Evolutionary conservation across 2,888 invertebrate species (phyloP).

Genomic region (Dicyrtoma fusca): DNA sequence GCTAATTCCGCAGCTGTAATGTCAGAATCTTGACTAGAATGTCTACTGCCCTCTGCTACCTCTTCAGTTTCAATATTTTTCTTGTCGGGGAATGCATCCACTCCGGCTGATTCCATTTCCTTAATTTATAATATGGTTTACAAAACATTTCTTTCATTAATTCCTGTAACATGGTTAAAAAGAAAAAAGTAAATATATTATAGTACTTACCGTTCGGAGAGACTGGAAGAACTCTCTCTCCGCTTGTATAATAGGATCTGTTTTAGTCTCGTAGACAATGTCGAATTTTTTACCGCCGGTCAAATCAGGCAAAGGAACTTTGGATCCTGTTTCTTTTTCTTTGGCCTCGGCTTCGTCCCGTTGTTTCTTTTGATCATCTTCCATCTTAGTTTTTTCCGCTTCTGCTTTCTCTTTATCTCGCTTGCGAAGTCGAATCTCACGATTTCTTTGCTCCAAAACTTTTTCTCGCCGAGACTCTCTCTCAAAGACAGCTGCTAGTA

Average conservation of each 20-base stretch:
- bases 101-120: conserved; percentile 44
- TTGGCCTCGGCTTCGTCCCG: conserved; percentile 22
- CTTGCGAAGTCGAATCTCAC: conserved; percentile 46
- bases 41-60: background rate
- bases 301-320: conserved; percentile 22
- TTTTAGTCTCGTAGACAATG: conserved; percentile 37
- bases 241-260: conserved; percentile 33
- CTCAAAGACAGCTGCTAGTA: conserved; percentile 46
- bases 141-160: background rate
- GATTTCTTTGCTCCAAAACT: conserved; percentile 44
- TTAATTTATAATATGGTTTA: background rate
- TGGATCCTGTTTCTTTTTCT: conserved; percentile 27
- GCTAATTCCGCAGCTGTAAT: conserved; percentile 21
- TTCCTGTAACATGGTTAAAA: background rate
- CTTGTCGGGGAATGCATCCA: conserved; percentile 45
- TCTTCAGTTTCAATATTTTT: conserved; percentile 13
- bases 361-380: conserved; percentile 27
- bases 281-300: conserved; percentile 37
- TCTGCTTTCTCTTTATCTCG: conserved; percentile 47
- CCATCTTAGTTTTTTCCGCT: conserved; percentile 33
- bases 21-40: background rate
- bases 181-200: background rate
- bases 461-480: conserved; percentile 49
- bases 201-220: conserved; percentile 23
- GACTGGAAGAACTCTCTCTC: conserved; percentile 41